Evolutionary conservation across 2,888 invertebrate species (phyloP), one percentile per base, ranked within the genome.

Genomic region (Heliconius cydno): DNA sequence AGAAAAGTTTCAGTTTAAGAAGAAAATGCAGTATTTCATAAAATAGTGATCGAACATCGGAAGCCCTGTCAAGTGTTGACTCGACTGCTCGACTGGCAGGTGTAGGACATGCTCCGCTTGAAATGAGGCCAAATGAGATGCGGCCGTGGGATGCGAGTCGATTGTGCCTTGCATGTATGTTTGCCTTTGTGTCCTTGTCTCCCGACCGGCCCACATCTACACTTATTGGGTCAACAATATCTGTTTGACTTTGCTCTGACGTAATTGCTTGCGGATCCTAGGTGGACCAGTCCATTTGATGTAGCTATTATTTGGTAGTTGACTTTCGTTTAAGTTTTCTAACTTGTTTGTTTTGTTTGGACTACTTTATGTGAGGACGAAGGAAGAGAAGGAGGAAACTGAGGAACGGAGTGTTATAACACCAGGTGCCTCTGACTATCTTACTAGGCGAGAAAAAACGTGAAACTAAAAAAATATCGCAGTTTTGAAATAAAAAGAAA

Each of bases 51-150:
- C 65, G 63, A 74, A 52, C 71, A 77, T 76, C 71, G 77, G 79
- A 72, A 77, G 66, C 41, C 66, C 75, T 75, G 66, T 75, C 75
- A n/a, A 75, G 66, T 75, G 79, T 65, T 66, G 78, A 72, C 63
- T 81, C 81, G 60, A 77, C 75, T 82, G 83, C 63, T 81, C 81
- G 60, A 76, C 75, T 82, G 83, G 78, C 89, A 90, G 90, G 91
- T 90, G 89, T 87, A 86, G 82, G 79, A 82, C 82, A 84, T 85
- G 88, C 87, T 87, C 85, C 86, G 86, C 86, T 88, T 85, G 85
- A 84, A 92, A 91, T 88, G 90, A 88, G 92, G 92, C 91, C 91
- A 89, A 88, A 88, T 86, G 87, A 87, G 87, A 85, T 87, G 88
- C 87, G 88, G 77, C 80, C 82, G 87, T 88, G 87, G 87, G 89